phyloP scores from a whole-genome alignment of 2,113 vertebrate species.

The Elephantulus edwardii region DNA sequence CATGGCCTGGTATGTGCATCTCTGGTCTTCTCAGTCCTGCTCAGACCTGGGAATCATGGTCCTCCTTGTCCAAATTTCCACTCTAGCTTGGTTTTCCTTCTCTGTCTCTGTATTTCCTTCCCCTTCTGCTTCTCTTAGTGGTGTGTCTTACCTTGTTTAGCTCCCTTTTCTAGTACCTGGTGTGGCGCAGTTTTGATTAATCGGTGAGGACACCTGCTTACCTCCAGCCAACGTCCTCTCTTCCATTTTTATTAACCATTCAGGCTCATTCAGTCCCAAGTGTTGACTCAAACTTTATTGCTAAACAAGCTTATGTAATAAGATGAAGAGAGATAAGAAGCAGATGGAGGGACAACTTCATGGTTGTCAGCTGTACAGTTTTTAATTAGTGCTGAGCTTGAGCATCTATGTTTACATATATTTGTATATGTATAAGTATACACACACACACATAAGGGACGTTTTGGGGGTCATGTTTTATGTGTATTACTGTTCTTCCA shows the following conservation, averaged over 20 bases:
- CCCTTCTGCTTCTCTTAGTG: not conserved
- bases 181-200: not conserved
- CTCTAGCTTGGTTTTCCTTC: not conserved
- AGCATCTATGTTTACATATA: slow-evolving; percentile 18
- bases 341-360: not conserved
- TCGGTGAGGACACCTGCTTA: not conserved
- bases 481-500: too few relatives aligned
- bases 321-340: slow-evolving; percentile 12
- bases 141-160: not conserved
- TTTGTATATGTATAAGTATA: too few relatives aligned
- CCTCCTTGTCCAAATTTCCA: not conserved
- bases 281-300: slow-evolving; percentile 45
- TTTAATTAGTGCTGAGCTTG: slow-evolving; percentile 2
- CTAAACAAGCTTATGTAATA: slow-evolving; percentile 1
- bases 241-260: not conserved
- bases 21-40: not conserved
- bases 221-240: not conserved
- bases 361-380: not conserved
- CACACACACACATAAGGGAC: too few relatives aligned
- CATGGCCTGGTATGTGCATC: not conserved
- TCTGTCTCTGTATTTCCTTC: accelerated
- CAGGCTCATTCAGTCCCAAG: slow-evolving; percentile 44
- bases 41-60: not conserved
- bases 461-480: too few relatives aligned
- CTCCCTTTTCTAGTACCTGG: not conserved